Conservation (phyloP, 2,797 vertebrate genomes). For the Sparidentex hasta region DNA sequence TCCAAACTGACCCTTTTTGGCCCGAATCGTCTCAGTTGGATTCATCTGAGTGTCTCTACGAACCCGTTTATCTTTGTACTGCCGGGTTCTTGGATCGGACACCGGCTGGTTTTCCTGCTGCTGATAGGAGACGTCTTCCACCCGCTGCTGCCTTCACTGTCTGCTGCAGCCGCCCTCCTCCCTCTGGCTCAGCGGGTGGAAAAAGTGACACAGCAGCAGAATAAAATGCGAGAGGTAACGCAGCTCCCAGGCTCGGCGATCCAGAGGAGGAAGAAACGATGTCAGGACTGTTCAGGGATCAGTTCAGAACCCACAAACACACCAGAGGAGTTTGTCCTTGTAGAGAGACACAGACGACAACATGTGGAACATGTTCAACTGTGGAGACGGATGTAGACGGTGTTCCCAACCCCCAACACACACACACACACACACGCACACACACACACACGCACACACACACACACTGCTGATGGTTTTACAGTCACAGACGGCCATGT, state of each 20-base stretch:
- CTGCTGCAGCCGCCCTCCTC: conserved; percentile 51
- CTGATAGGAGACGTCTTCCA: conserved; percentile 55
- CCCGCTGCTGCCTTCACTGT: conserved; percentile 25
- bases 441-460: neutral
- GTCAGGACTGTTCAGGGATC: conserved; percentile 21
- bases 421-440: conserved; percentile 2
- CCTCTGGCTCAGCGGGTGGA: conserved; percentile 74
- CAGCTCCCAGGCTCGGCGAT: conserved; percentile 61
- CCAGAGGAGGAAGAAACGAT: conserved; percentile 41
- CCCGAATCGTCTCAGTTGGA: neutral
- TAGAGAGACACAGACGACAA: conserved; percentile 22
- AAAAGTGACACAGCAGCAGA: conserved; percentile 81
- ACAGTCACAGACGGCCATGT: neutral
- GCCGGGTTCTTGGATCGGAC: neutral
- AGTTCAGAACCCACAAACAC: conserved; percentile 21
- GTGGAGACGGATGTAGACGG: conserved; percentile 19
- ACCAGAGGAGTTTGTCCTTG: neutral
- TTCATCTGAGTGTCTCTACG: too few species aligned
- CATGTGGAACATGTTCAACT: conserved; percentile 36
- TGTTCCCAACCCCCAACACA: conserved; percentile 16
- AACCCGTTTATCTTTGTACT: too few species aligned
- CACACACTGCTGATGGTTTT: neutral
- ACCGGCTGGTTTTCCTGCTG: conserved; percentile 43
- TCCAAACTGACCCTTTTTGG: neutral
- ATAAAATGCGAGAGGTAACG: conserved; percentile 58